phyloP scores from a whole-genome alignment of 1,140 invertebrate species.

The Pachyrhynchus sulphureomaculatus region DNA sequence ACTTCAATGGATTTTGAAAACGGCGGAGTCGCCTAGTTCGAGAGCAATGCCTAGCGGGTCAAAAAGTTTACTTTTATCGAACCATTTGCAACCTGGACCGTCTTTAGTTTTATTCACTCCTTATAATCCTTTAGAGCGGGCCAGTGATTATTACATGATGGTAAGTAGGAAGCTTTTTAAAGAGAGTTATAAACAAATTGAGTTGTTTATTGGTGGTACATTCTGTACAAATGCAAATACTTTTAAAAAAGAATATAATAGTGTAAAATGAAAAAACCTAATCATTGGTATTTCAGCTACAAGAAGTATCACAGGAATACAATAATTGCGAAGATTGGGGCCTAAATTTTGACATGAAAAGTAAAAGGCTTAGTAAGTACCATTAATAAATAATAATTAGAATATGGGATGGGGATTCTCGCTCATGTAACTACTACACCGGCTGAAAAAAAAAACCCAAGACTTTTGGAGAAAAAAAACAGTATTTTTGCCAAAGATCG shows the following conservation, averaged over 20 bases:
- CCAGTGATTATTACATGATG: constrained; percentile 64
- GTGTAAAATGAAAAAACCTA: too few species aligned
- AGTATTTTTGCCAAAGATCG: too few species aligned
- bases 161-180: constrained; percentile 51
- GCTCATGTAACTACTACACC: too few species aligned
- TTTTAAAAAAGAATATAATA: too few species aligned
- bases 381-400: too few species aligned
- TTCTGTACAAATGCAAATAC: too few species aligned
- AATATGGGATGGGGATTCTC: too few species aligned
- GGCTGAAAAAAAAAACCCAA: too few species aligned
- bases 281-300: constrained; percentile 63
- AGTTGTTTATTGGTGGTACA: too few species aligned
- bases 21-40: constrained; percentile 58
- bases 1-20: constrained; percentile 60
- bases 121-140: constrained; percentile 61
- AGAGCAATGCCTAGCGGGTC: constrained; percentile 66
- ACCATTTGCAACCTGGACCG: constrained; percentile 64
- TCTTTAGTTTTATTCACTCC: constrained; percentile 72
- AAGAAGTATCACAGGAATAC: constrained; percentile 66
- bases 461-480: too few species aligned
- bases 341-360: constrained; percentile 49
- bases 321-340: constrained; percentile 59
- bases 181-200: too few species aligned
- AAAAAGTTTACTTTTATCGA: constrained; percentile 64
- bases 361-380: constrained; percentile 36